phyloP scores from a whole-genome alignment of 2,888 invertebrate species.

The Chironomus riparius region DNA sequence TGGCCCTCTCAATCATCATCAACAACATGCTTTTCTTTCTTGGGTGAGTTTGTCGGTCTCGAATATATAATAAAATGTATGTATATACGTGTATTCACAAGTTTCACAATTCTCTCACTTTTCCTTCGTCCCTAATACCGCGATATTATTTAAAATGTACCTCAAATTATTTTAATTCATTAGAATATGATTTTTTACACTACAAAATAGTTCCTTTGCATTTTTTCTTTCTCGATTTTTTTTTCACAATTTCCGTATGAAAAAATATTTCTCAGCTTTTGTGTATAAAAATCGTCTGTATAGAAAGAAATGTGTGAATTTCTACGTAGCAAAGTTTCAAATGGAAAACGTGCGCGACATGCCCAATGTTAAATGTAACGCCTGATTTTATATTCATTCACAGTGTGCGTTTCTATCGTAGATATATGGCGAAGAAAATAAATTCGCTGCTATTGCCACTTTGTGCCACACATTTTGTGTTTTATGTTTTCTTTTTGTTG shows the following conservation, averaged over 20 bases:
- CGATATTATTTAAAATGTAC: conserved; percentile 26
- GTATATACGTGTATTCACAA: neutral
- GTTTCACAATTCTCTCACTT: neutral
- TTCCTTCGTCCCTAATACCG: conserved; percentile 22
- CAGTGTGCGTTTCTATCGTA: too few species aligned
- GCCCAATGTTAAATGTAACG: too few species aligned
- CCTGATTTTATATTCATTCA: too few species aligned
- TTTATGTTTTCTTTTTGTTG: conserved; percentile 3
- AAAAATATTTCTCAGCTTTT: neutral
- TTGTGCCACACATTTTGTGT: too few species aligned
- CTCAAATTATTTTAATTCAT: conserved; percentile 25
- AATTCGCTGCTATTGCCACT: too few species aligned
- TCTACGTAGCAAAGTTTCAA: neutral
- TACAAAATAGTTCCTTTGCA: conserved; percentile 16
- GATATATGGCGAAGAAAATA: too few species aligned
- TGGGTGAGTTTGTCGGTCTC: too few species aligned
- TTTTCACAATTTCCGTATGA: neutral
- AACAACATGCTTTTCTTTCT: neutral
- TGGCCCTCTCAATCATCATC: conserved; percentile 1
- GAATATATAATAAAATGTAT: too few species aligned
- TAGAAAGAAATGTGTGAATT: neutral
- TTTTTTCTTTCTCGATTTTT: neutral
- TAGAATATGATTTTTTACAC: conserved; percentile 23
- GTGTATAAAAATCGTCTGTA: neutral
- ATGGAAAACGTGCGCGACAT: neutral